Evolutionary conservation across 2,888 invertebrate genomes (phyloP), one percentile per base, ranked within the genome.

Genomic region (Arctia plantaginis): DNA sequence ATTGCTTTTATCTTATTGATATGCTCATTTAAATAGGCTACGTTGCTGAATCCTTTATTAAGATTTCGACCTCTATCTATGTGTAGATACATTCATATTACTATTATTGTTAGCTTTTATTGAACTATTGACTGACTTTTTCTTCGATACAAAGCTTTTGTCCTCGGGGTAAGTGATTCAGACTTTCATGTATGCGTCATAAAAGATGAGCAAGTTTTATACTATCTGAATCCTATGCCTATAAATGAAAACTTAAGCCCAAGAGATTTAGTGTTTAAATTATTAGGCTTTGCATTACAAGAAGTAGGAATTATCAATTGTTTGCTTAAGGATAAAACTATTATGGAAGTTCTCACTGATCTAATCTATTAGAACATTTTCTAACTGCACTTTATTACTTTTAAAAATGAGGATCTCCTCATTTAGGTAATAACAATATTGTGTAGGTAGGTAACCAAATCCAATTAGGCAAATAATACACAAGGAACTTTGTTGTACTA

Each of bases 1-100:
- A 88, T 85, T 87, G 82, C 79, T 75, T 81, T 84, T 86, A 87
- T 84, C 81, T 66, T 47, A 82, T 82, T 79, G 83, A 83, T 86
- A 84, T 80, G 80, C 64, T 79, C 77, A 83, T 82, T 75, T 71
- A 79, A n/a, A 76, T 77, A 73, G 44, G 41, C 35, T n/a, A 39
- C 35, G 69, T 69, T 78, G 72, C 55, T 41, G 66, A 67, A 75
- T 73, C 51, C 15, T 71, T 76, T 68, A 59, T 59, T 71, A 78
- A 66, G 66, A 4, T 71, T 55, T 77, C n/a, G 27, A 71, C 44
- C 51, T 55, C 7, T 27, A 72, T 65, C 41, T 71, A 59, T 18
- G 13, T 15, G n/a, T 59, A 47, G 10, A 59, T 15, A 59, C 15
- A 27, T 10, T 15, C 15, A 59, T n/a, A 59, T 59, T n/a, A n/a